Conservation (phyloP, 2,888 invertebrate genomes). For the Chymomyza amoena region DNA sequence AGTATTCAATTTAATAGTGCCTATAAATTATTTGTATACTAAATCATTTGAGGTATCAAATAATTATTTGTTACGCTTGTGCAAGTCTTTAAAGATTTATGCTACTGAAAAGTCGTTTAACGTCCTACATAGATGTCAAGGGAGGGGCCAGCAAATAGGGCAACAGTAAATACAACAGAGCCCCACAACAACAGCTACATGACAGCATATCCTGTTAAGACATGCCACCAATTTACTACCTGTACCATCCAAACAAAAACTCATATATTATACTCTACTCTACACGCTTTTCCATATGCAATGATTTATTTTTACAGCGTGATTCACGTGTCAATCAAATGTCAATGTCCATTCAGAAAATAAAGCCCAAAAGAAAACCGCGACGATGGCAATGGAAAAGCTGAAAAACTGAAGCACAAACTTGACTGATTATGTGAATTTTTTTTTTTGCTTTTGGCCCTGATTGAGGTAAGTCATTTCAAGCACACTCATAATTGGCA, state of each 20-base stretch:
- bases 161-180: background rate
- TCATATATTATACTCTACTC: background rate
- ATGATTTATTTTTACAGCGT: conserved; percentile 58
- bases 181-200: conserved; percentile 21
- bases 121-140: conserved; percentile 4
- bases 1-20: background rate
- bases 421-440: background rate
- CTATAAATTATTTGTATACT: conserved; percentile 34
- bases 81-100: conserved; percentile 27
- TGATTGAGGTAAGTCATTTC: background rate
- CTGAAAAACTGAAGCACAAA: background rate
- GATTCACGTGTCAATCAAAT: conserved; percentile 76
- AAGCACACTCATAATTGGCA: background rate
- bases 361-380: conserved; percentile 24
- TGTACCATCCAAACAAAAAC: background rate
- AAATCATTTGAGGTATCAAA: conserved; percentile 34
- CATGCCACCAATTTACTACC: conserved; percentile 19
- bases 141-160: background rate
- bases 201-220: conserved; percentile 46
- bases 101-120: conserved; percentile 22
- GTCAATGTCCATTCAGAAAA: conserved; percentile 69
- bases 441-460: background rate
- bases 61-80: conserved; percentile 36
- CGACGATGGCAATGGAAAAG: background rate
- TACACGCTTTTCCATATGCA: conserved; percentile 5